These are phyloP conservation scores for Seison nebaliae DNA, from an alignment of 1,140 invertebrate species.

Conservation along the genomic window DNA sequence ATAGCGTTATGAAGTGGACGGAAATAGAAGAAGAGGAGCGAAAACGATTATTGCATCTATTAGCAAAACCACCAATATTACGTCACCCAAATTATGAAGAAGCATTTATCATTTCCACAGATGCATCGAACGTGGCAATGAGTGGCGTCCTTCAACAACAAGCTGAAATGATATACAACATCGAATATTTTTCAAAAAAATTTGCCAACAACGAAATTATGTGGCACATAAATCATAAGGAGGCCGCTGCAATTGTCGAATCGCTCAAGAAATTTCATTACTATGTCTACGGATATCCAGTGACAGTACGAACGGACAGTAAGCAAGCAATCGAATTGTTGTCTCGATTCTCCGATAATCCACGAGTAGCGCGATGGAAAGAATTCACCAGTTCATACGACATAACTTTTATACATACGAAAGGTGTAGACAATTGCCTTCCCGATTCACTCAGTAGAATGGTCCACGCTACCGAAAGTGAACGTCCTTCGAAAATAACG, in stretches of 20 bases:
- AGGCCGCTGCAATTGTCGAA: conserved; percentile 23
- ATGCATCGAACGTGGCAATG: conserved; percentile 13
- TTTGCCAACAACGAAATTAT: not conserved
- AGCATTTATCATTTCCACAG: conserved; percentile 15
- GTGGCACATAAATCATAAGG: conserved; percentile 21
- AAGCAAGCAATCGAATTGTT: no score
- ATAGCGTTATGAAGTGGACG: conserved; percentile 1
- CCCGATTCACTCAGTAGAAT: no score
- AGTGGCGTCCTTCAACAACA: conserved; percentile 13
- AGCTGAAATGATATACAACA: conserved; percentile 2
- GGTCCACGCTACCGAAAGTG: no score
- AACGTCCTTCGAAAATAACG: no score
- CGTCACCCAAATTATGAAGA: conserved; percentile 10
- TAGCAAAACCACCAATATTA: conserved; percentile 13
- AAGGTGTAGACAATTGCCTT: no score
- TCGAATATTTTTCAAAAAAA: conserved; percentile 1
- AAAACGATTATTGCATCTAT: conserved; percentile 11
- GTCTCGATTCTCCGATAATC: no score
- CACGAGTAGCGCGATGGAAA: no score
- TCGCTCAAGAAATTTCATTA: no score
- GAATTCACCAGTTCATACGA: no score
- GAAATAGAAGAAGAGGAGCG: conserved; percentile 5
- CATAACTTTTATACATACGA: no score
- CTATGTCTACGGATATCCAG: no score
- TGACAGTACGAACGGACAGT: no score